Conservation (phyloP, 2,113 vertebrate species). For the Anoura caudifer region DNA sequence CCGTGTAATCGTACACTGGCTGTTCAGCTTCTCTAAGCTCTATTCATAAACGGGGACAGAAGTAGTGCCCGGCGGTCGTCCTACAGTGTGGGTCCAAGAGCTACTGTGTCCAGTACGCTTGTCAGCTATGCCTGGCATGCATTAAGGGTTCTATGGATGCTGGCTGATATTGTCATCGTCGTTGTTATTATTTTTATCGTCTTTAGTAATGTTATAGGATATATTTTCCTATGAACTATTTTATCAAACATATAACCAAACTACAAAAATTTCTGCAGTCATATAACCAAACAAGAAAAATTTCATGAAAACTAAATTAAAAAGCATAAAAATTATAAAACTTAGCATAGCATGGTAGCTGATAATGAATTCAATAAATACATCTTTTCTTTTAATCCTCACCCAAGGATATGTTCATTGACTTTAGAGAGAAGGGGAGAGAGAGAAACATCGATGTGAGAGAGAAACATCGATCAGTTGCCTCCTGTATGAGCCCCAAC, state of each 20-base stretch:
- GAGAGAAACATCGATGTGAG: no score
- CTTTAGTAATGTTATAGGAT: neutral
- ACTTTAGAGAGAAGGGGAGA: no score
- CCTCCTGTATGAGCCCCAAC: no score
- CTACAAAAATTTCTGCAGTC: neutral
- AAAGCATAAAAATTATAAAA: conserved; percentile 72
- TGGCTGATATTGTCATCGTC: neutral
- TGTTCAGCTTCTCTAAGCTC: neutral
- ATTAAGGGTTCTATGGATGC: neutral
- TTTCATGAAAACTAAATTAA: neutral
- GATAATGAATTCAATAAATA: conserved; percentile 74
- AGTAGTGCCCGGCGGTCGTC: neutral
- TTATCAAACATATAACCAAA: neutral
- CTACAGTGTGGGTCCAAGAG: neutral
- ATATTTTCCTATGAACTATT: neutral
- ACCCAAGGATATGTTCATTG: no score
- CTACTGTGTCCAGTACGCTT: neutral
- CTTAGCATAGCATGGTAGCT: conserved; percentile 70
- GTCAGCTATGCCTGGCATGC: neutral
- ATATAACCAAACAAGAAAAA: neutral
- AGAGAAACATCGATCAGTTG: no score
- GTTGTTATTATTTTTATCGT: neutral
- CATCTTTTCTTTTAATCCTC: neutral
- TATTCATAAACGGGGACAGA: neutral
- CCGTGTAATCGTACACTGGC: neutral